These are phyloP conservation scores for Heliothis peltigera DNA, from an alignment of 2,888 invertebrate genomes.

Conservation along the genomic window DNA sequence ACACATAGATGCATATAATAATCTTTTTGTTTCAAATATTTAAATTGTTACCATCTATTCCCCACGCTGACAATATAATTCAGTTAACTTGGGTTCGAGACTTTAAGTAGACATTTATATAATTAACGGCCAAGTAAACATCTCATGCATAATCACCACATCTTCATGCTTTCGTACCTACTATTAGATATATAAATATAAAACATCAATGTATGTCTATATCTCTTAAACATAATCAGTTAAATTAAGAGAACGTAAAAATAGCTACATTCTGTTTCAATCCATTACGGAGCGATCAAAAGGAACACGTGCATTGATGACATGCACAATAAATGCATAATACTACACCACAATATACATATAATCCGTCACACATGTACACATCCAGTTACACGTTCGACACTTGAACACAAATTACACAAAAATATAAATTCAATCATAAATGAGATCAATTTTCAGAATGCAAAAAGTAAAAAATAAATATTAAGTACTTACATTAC, in stretches of 20 bases:
- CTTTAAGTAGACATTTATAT: conserved; percentile 52
- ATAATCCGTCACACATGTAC: conserved; percentile 61
- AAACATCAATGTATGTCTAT: conserved; percentile 29
- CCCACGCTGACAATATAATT: conserved; percentile 50
- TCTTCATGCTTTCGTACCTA: conserved; percentile 23
- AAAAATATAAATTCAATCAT: conserved; percentile 60
- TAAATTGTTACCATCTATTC: conserved; percentile 31
- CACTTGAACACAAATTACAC: conserved; percentile 58
- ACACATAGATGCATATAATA: conserved; percentile 48
- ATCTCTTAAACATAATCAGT: conserved; percentile 23
- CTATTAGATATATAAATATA: conserved; percentile 22
- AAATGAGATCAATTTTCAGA: conserved; percentile 71
- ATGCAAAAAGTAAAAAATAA: conserved; percentile 66
- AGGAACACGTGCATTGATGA: conserved; percentile 40
- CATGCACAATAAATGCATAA: conserved; percentile 59
- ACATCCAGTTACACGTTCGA: conserved; percentile 55
- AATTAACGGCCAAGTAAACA: conserved; percentile 46
- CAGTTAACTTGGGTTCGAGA: conserved; percentile 41
- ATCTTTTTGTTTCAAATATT: conserved; percentile 48
- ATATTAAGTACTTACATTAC: conserved; percentile 70
- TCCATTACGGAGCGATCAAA: conserved; percentile 20
- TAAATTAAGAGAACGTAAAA: conserved; percentile 33
- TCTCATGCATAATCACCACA: conserved; percentile 38
- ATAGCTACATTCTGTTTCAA: conserved; percentile 34
- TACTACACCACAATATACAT: conserved; percentile 46